Conservation (phyloP, 2,113 vertebrate genomes). For the Notothenia rossii region DNA sequence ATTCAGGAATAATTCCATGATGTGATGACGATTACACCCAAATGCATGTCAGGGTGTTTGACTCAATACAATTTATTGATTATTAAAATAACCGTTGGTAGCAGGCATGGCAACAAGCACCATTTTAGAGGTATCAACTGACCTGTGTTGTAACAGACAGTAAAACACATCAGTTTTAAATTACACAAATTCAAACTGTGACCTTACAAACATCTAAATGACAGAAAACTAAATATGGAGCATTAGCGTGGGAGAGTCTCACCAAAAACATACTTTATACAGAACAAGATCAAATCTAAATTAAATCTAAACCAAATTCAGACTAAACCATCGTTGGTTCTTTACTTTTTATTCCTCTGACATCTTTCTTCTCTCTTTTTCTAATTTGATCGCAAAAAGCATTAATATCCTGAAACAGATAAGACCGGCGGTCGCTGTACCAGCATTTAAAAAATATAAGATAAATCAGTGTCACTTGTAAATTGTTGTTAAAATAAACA, state of each 20-base stretch:
- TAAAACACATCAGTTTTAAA: background rate
- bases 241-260: background rate
- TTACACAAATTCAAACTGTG: background rate
- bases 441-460: background rate
- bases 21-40: background rate
- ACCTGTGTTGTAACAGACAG: background rate
- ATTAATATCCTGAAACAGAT: conserved; percentile 28
- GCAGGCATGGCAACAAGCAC: too few relatives aligned
- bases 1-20: background rate
- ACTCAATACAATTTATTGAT: background rate
- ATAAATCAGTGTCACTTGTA: background rate
- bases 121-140: background rate
- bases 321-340: background rate
- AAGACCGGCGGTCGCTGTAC: background rate
- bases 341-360: background rate
- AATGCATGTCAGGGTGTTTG: background rate
- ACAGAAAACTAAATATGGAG: background rate
- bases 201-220: background rate
- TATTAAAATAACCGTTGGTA: background rate
- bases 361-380: background rate
- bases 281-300: too few relatives aligned
- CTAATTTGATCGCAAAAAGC: background rate
- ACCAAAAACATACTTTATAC: background rate
- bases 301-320: background rate
- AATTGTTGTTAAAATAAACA: conserved; percentile 10